Conservation (phyloP, 2,888 invertebrate species). For the Ormyrus pomaceus region DNA sequence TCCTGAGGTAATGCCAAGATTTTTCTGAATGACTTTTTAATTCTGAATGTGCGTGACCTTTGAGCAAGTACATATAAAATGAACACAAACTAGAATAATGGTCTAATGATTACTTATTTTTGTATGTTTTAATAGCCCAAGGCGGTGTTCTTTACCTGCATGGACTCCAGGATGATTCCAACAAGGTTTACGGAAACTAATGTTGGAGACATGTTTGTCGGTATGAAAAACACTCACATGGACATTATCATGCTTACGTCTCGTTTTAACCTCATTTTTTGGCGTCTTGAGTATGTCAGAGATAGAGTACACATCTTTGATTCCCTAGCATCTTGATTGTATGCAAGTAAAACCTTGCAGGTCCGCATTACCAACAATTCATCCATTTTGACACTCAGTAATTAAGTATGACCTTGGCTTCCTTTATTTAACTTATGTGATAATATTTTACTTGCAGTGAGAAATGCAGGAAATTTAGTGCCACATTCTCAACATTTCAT, state of each 20-base stretch:
- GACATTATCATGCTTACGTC: slow-evolving; percentile 53
- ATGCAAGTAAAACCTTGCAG: slow-evolving; percentile 36
- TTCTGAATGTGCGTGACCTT: neutral
- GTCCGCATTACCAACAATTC: slow-evolving; percentile 42
- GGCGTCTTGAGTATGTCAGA: slow-evolving; percentile 16
- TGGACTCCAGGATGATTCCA: slow-evolving; percentile 98
- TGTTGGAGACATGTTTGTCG: slow-evolving; percentile 98
- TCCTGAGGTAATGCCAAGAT: slow-evolving; percentile 82
- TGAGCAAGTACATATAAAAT: neutral
- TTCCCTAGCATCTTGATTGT: slow-evolving; percentile 46
- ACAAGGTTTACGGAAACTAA: slow-evolving; percentile 96
- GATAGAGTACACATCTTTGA: slow-evolving; percentile 21
- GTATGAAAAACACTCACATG: slow-evolving; percentile 76
- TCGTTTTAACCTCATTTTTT: slow-evolving; percentile 43
- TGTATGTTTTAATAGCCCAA: slow-evolving; percentile 83
- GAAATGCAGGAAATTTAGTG: slow-evolving; percentile 97
- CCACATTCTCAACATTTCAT: slow-evolving; percentile 93
- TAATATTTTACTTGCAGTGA: slow-evolving; percentile 79
- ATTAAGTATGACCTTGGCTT: neutral
- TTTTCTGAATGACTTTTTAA: neutral
- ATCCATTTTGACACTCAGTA: slow-evolving; percentile 34
- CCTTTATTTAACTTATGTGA: too few relatives aligned
- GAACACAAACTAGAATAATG: neutral
- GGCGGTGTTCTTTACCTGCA: slow-evolving; percentile 97
- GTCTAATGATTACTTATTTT: neutral